Evolutionary conservation across 2,888 invertebrate genomes (phyloP).

Genomic region (Thecocarcelia acutangulata): DNA sequence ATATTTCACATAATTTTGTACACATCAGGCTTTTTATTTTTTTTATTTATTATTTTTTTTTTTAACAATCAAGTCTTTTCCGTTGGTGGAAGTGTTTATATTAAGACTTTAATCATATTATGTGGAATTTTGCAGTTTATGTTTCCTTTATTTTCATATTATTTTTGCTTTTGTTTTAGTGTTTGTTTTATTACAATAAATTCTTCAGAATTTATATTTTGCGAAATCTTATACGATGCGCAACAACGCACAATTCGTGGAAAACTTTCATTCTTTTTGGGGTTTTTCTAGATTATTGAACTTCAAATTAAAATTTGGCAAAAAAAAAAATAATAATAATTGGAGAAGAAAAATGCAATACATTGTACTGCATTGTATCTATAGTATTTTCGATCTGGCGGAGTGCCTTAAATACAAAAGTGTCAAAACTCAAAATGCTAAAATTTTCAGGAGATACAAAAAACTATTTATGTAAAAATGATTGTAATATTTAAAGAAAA

Average conservation of each 20-base stretch:
- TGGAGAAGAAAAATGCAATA: too few species aligned
- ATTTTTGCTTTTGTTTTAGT: background rate
- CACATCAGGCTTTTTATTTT: conserved; percentile 26
- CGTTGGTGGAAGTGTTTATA: conserved; percentile 9
- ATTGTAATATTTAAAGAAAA: too few species aligned
- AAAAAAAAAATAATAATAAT: background rate
- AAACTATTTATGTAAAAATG: too few species aligned
- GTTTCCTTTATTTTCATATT: conserved; percentile 15
- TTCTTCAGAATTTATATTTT: conserved; percentile 52
- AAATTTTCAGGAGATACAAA: too few species aligned
- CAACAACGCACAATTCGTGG: conserved; percentile 30
- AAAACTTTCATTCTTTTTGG: conserved; percentile 33
- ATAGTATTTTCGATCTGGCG: too few species aligned
- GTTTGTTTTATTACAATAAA: conserved; percentile 11
- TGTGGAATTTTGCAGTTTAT: conserved; percentile 58
- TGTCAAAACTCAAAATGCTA: too few species aligned
- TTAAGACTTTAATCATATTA: conserved; percentile 27
- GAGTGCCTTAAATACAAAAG: too few species aligned
- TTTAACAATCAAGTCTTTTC: conserved; percentile 17
- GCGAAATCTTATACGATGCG: conserved; percentile 6
- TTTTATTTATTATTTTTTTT: background rate
- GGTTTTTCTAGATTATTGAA: conserved; percentile 15
- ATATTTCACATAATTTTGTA: conserved; percentile 7
- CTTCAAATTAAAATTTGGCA: background rate
- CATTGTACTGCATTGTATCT: too few species aligned